Conservation (phyloP, 2,113 vertebrate genomes). For the Etheostoma cragini region DNA sequence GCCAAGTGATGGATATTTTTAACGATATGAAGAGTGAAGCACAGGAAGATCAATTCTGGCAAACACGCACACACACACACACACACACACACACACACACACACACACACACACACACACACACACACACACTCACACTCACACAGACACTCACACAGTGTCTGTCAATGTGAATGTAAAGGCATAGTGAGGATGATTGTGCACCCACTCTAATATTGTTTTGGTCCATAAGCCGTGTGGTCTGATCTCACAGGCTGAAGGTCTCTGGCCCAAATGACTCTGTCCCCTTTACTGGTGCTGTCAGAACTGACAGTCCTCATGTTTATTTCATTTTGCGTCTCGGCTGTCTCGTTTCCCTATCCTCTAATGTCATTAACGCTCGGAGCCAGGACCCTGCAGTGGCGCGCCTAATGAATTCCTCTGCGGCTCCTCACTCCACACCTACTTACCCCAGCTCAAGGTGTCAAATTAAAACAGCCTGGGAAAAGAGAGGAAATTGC, state of each 20-base stretch:
- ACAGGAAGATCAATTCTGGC: slow-evolving; percentile 64
- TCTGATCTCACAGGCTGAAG: slow-evolving; percentile 87
- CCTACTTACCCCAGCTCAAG: slow-evolving; percentile 94
- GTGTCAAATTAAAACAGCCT: slow-evolving; percentile 97
- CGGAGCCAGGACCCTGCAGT: slow-evolving; percentile 92
- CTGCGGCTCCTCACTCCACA: slow-evolving; percentile 89
- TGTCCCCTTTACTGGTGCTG: slow-evolving; percentile 88
- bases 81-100: not conserved
- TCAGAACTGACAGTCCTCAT: slow-evolving; percentile 96
- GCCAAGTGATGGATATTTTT: slow-evolving; percentile 73
- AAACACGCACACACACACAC: slow-evolving; percentile 20
- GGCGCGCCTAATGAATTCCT: slow-evolving; percentile 97
- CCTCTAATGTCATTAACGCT: slow-evolving; percentile 96
- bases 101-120: slow-evolving; percentile 18
- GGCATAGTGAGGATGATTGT: slow-evolving; percentile 52
- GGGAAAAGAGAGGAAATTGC: slow-evolving; percentile 67
- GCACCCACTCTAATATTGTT: slow-evolving; percentile 67
- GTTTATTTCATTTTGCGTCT: slow-evolving; percentile 97
- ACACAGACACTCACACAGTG: slow-evolving; percentile 16
- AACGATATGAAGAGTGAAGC: slow-evolving; percentile 74
- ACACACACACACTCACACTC: slow-evolving; percentile 10
- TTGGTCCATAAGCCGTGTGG: slow-evolving; percentile 84
- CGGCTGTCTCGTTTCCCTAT: slow-evolving; percentile 93
- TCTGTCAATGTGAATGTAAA: slow-evolving; percentile 60
- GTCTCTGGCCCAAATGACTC: slow-evolving; percentile 90